phyloP scores from a whole-genome alignment of 2,113 vertebrate genomes.

The Apteryx mantelli region DNA sequence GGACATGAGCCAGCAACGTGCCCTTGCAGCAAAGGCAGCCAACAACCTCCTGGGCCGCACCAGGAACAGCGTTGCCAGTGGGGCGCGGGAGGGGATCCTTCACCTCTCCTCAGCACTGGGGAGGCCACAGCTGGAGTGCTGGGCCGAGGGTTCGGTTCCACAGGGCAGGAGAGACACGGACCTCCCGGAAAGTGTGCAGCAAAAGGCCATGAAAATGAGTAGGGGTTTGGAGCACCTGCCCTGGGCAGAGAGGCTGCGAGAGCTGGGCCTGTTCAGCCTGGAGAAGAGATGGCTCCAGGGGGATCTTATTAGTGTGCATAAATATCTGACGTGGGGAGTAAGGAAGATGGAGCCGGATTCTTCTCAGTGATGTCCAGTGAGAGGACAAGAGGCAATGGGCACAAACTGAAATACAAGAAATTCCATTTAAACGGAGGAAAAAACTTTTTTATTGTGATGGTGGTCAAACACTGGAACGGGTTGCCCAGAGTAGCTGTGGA shows the following conservation, averaged over 20 bases:
- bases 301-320: not conserved
- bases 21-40: not conserved
- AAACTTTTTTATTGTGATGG: accelerated
- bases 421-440: not conserved
- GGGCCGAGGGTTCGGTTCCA: not conserved
- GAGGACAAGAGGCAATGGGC: not conserved
- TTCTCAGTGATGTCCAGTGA: not conserved
- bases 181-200: too few species aligned
- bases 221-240: not conserved
- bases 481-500: not conserved
- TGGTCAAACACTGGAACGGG: not conserved
- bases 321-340: not conserved
- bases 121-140: not conserved
- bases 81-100: not conserved
- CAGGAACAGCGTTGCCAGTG: not conserved
- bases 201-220: not conserved
- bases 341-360: not conserved
- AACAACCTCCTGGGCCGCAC: not conserved
- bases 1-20: not conserved
- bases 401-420: not conserved
- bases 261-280: not conserved
- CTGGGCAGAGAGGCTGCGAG: not conserved
- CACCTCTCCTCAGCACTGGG: not conserved
- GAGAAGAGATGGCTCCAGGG: not conserved
- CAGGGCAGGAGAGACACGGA: too few species aligned